A percentile compares a stretch with the other conserved stretches of the same genome.
phyloP scores from a whole-genome alignment of 2,113 vertebrate genomes.

The Caranx melampygus region DNA sequence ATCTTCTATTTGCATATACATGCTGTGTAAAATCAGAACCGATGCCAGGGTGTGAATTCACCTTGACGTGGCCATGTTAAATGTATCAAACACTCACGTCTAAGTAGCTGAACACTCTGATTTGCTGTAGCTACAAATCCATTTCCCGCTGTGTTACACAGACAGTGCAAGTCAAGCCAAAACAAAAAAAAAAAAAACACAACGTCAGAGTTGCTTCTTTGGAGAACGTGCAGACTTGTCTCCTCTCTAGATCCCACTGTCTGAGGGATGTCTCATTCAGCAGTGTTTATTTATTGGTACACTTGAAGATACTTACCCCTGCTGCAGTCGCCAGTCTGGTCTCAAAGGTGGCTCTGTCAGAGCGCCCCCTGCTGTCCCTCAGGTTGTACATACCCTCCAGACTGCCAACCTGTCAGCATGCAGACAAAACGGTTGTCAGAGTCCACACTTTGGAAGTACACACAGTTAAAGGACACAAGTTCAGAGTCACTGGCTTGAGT shows the following conservation, averaged over 20 bases:
- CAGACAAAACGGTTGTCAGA: slow-evolving; percentile 27
- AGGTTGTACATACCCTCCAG: slow-evolving; percentile 71
- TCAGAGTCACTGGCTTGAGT: not conserved
- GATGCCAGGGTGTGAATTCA: slow-evolving; percentile 74
- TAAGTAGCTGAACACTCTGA: slow-evolving; percentile 75
- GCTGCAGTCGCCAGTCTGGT: slow-evolving; percentile 39
- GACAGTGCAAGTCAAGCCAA: slow-evolving; percentile 52
- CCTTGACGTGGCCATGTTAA: slow-evolving; percentile 70
- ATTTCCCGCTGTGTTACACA: slow-evolving; percentile 73
- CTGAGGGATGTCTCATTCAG: slow-evolving; percentile 13
- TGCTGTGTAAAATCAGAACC: slow-evolving; percentile 78
- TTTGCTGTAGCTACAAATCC: slow-evolving; percentile 73
- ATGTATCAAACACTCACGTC: slow-evolving; percentile 73
- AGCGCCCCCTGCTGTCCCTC: slow-evolving; percentile 73
- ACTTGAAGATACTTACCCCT: slow-evolving; percentile 64
- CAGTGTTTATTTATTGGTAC: slow-evolving; percentile 11
- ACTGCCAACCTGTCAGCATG: slow-evolving; percentile 70
- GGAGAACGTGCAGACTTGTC: slow-evolving; percentile 22
- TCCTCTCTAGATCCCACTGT: slow-evolving; percentile 9
- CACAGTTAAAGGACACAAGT: not conserved
- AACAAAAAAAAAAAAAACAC: slow-evolving; percentile 27
- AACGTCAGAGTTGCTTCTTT: slow-evolving; percentile 20
- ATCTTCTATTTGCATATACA: slow-evolving; percentile 81
- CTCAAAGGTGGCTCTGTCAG: slow-evolving; percentile 71
- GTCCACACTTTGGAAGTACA: not conserved